phyloP scores from a whole-genome alignment of 1,140 invertebrate genomes.

The Elysia chlorotica region DNA sequence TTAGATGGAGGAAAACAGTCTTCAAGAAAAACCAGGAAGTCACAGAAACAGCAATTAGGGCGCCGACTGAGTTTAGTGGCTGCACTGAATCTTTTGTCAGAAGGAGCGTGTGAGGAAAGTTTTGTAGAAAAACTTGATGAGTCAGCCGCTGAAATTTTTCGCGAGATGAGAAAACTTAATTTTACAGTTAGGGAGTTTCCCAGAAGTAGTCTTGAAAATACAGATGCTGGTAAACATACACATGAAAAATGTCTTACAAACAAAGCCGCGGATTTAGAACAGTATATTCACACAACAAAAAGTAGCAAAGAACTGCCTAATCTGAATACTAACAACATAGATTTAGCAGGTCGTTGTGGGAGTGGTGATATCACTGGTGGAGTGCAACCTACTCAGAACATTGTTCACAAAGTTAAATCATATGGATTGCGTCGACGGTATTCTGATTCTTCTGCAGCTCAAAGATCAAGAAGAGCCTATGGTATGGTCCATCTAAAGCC shows the following conservation, averaged over 20 bases:
- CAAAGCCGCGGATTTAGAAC: no score
- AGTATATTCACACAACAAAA: neutral
- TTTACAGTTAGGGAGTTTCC: constrained; percentile 22
- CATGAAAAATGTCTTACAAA: neutral
- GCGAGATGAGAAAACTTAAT: constrained; percentile 2
- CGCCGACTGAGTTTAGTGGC: neutral
- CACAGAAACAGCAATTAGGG: no score
- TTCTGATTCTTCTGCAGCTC: no score
- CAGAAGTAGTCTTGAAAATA: constrained; percentile 11
- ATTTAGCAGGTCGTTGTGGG: neutral
- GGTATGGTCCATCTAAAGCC: neutral
- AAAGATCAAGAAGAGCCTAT: no score
- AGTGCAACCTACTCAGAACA: no score
- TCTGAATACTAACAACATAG: neutral
- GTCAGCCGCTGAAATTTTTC: neutral
- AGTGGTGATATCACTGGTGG: neutral
- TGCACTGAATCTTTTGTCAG: neutral
- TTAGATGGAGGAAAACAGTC: no score
- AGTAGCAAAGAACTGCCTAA: neutral
- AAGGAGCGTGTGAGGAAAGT: neutral
- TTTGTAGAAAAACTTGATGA: neutral
- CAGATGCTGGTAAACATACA: no score
- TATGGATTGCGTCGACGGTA: no score
- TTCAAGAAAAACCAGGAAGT: no score
- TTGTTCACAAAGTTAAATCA: no score